A percentile compares a stretch with the other conserved stretches of the same genome.
These are phyloP conservation scores for Byasa hedistus DNA, from an alignment of 2,888 invertebrate species.

Conservation along the genomic window DNA sequence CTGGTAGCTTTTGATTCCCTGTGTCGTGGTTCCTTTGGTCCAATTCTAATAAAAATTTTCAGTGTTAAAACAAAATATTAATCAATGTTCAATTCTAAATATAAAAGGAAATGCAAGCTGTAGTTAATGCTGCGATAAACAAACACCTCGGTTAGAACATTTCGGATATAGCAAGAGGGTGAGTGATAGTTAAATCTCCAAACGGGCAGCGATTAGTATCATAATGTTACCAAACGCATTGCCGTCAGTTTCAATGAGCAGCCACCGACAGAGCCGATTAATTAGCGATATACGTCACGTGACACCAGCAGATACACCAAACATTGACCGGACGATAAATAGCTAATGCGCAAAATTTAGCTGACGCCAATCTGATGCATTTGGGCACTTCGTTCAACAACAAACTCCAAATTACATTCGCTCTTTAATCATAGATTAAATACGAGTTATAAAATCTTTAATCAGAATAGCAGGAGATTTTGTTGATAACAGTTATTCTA, in stretches of 20 bases:
- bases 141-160: no score
- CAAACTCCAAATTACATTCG: not conserved
- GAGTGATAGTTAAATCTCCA: constrained; percentile 21
- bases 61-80: no score
- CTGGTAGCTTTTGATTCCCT: no score
- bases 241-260: constrained; percentile 21
- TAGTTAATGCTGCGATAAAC: no score
- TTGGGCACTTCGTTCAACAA: not conserved
- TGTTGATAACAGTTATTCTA: no score
- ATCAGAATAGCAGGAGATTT: no score
- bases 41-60: no score
- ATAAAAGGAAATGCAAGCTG: no score
- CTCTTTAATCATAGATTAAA: not conserved
- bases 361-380: not conserved
- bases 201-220: constrained; percentile 14
- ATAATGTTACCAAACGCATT: constrained; percentile 15
- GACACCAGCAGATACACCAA: constrained; percentile 23
- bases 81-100: no score
- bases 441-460: no score
- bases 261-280: constrained; percentile 21
- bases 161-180: not conserved
- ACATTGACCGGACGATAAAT: constrained; percentile 16
- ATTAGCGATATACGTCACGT: constrained; percentile 23
- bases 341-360: constrained; percentile 18
- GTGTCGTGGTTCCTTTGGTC: no score